phyloP scores from a whole-genome alignment of 2,797 vertebrate species.

The Heteromormyrus szaboi region DNA sequence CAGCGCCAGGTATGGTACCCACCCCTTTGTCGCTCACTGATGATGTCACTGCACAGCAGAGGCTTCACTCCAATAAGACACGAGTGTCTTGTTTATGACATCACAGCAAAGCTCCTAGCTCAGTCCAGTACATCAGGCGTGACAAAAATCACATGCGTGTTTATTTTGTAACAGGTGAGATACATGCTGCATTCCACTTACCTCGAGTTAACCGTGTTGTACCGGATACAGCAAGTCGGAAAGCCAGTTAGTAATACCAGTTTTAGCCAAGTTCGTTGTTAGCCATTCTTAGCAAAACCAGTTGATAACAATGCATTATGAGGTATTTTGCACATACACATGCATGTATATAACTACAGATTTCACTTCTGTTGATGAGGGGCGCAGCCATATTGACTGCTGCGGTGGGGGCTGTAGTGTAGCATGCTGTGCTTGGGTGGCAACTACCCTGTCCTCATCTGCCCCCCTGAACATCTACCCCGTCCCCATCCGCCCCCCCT shows the following conservation, averaged over 20 bases:
- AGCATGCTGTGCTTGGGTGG: not conserved
- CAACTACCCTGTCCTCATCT: too few species aligned
- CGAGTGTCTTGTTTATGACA: not conserved
- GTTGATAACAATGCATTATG: not conserved
- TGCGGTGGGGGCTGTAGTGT: not conserved
- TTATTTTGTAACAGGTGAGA: not conserved
- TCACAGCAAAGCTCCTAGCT: not conserved
- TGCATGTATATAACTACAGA: not conserved
- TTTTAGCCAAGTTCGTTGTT: too few species aligned
- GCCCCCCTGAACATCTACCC: too few species aligned
- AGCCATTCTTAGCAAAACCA: too few species aligned
- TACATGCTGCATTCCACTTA: not conserved
- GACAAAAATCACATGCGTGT: not conserved
- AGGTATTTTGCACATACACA: not conserved
- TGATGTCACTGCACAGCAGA: not conserved
- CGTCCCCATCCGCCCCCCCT: not conserved
- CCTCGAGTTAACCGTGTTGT: not conserved
- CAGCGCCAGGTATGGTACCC: constrained; percentile 84
- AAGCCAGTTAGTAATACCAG: not conserved
- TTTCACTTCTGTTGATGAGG: not conserved
- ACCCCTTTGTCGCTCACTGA: not conserved
- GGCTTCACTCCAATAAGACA: not conserved
- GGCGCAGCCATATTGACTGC: not conserved
- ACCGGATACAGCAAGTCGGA: not conserved
- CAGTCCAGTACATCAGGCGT: not conserved